phyloP scores from a whole-genome alignment of 2,888 invertebrate species.

The Selenia dentaria region DNA sequence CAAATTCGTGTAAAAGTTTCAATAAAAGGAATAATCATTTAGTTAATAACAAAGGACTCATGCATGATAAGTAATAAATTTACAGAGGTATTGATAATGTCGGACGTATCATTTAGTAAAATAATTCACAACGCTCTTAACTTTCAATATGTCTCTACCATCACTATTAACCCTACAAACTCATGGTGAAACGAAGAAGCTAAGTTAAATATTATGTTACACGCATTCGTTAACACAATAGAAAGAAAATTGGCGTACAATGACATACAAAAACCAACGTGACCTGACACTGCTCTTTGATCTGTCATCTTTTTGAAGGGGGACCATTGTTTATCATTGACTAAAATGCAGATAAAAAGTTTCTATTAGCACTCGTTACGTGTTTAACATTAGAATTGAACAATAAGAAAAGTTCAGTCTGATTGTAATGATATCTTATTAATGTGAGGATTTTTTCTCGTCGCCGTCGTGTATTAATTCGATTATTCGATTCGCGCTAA shows the following conservation, averaged over 20 bases:
- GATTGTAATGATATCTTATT: too few species aligned
- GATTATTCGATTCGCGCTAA: too few species aligned
- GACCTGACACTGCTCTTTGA: conserved; percentile 21
- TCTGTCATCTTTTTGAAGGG: conserved; percentile 14
- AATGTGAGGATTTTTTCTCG: too few species aligned
- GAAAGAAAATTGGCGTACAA: conserved; percentile 31
- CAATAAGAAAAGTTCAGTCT: neutral
- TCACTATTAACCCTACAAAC: conserved; percentile 16
- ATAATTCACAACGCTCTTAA: too few species aligned
- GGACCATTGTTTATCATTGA: conserved; percentile 13
- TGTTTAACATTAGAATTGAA: neutral
- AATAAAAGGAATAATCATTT: too few species aligned
- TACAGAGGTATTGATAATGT: too few species aligned
- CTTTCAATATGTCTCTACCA: neutral
- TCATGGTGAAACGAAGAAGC: conserved; percentile 25
- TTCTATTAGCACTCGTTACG: neutral
- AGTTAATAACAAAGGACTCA: too few species aligned
- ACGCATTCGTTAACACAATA: conserved; percentile 27
- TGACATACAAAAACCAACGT: conserved; percentile 24
- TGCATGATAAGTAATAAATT: too few species aligned
- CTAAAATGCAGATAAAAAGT: neutral
- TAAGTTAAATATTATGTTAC: conserved; percentile 29
- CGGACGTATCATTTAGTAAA: too few species aligned
- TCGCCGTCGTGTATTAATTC: too few species aligned
- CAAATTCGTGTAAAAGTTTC: too few species aligned